Conservation (phyloP, 2,888 invertebrate genomes). For the Linnaemya vulpina region DNA sequence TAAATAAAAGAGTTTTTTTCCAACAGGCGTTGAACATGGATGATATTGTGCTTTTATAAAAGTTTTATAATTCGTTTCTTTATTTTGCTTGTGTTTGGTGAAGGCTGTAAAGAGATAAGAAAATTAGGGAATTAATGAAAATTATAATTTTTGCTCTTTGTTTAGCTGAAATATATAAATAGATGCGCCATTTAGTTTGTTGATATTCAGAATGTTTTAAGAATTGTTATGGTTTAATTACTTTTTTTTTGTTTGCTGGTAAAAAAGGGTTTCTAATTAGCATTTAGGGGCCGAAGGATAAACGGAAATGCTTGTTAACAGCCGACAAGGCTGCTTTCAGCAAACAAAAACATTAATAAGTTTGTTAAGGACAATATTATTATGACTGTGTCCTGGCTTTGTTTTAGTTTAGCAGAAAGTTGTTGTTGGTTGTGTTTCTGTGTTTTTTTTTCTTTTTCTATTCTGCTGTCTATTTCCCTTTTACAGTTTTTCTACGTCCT, state of each 20-base stretch:
- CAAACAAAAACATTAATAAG: conserved; percentile 62
- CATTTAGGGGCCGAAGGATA: conserved; percentile 35
- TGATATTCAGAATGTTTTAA: conserved; percentile 7
- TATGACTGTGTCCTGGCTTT: conserved; percentile 14
- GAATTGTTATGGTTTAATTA: conserved; percentile 7
- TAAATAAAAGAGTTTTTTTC: conserved; percentile 8
- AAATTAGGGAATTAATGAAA: neutral
- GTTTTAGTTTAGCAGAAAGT: conserved; percentile 11
- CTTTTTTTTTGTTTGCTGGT: neutral
- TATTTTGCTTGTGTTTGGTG: conserved; percentile 11
- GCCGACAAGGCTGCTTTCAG: conserved; percentile 18
- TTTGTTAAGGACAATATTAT: conserved; percentile 41
- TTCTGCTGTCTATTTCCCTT: conserved; percentile 57
- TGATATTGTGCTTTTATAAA: neutral
- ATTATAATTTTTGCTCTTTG: conserved; percentile 13
- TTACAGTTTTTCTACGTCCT: conserved; percentile 64
- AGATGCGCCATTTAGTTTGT: conserved; percentile 55
- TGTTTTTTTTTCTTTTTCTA: conserved; percentile 62
- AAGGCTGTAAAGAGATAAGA: conserved; percentile 59
- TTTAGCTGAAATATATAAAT: neutral
- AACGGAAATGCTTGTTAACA: conserved; percentile 22
- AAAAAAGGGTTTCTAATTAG: conserved; percentile 52
- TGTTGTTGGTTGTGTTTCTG: conserved; percentile 21
- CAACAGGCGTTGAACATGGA: conserved; percentile 25
- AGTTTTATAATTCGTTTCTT: neutral